phyloP scores from a whole-genome alignment of 2,797 vertebrate species.

The Notamacropus eugenii region DNA sequence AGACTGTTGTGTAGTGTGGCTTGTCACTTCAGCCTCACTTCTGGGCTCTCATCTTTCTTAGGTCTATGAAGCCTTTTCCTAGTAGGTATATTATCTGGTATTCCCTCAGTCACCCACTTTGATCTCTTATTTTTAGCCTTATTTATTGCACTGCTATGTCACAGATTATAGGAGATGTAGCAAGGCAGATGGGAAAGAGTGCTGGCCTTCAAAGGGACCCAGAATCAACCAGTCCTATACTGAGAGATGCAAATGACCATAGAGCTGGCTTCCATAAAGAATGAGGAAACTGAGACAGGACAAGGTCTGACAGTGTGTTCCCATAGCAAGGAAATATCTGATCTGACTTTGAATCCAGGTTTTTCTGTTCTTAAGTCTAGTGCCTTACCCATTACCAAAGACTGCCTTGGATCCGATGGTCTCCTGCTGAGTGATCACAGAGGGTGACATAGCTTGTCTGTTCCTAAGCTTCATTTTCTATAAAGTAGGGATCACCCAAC shows the following conservation, averaged over 20 bases:
- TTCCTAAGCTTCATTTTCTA: background rate
- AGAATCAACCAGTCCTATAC: background rate
- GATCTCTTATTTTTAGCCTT: background rate
- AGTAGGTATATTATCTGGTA: background rate
- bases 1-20: background rate
- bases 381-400: background rate
- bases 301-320: background rate
- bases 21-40: background rate
- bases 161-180: background rate
- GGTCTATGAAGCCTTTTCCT: background rate
- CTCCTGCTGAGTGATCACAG: background rate
- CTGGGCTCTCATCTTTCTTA: background rate
- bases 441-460: background rate
- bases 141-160: background rate
- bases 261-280: background rate
- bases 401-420: background rate
- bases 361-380: background rate
- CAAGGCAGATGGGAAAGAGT: background rate
- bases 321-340: background rate
- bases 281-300: background rate
- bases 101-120: background rate
- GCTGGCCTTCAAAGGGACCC: background rate
- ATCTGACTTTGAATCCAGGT: background rate
- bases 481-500: background rate
- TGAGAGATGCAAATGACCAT: background rate